phyloP scores from a whole-genome alignment of 2,797 vertebrate genomes.

The Syndactyla subalaris region DNA sequence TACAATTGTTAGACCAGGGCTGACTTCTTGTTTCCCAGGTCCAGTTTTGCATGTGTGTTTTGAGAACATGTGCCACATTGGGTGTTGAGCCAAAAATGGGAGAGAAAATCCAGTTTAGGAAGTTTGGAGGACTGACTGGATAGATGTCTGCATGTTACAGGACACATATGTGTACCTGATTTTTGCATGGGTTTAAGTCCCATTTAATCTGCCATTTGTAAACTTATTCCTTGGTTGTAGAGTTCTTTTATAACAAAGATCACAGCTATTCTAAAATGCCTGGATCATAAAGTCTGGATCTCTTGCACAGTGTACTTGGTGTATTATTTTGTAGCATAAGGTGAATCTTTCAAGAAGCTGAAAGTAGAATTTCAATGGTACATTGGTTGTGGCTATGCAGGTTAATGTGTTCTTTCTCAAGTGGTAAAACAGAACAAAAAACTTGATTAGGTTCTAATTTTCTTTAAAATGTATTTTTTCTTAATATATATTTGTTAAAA shows the following conservation, averaged over 20 bases:
- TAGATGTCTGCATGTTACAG: background rate
- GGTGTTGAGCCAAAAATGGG: background rate
- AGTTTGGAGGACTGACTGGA: background rate
- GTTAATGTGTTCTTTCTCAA: background rate
- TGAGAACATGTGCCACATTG: background rate
- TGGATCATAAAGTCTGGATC: background rate
- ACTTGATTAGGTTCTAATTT: background rate
- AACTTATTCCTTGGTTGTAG: background rate
- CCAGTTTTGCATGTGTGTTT: background rate
- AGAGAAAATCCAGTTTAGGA: background rate
- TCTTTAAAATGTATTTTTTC: background rate
- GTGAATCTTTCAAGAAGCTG: background rate
- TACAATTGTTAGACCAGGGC: background rate
- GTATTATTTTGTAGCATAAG: background rate
- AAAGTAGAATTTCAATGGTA: background rate
- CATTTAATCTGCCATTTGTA: background rate
- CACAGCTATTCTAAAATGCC: background rate
- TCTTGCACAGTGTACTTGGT: background rate
- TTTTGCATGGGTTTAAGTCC: background rate
- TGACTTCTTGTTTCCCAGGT: fast-evolving
- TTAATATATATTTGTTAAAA: background rate
- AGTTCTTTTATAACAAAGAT: background rate
- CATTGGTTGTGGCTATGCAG: background rate
- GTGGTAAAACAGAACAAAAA: background rate
- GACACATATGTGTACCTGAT: background rate